Conservation (phyloP, 1,140 invertebrate genomes). For the Calliopsis andreniformis region DNA sequence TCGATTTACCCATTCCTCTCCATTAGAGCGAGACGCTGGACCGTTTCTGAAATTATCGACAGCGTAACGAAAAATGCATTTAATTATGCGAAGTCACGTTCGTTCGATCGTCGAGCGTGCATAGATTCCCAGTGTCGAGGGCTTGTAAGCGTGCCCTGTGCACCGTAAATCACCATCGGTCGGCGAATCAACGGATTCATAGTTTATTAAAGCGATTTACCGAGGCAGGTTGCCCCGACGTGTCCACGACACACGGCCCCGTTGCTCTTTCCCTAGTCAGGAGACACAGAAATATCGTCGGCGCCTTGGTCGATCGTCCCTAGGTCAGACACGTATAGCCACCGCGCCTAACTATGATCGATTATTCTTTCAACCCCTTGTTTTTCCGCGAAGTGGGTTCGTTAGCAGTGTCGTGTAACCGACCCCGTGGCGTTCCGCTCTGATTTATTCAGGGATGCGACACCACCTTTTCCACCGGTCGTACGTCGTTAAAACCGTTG, state of each 20-base stretch:
- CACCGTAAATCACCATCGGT: conserved; percentile 19
- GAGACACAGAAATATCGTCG: conserved; percentile 7
- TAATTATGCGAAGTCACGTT: conserved; percentile 22
- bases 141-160: background rate
- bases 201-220: conserved; percentile 41
- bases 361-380: conserved; percentile 67
- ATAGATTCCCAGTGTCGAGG: background rate
- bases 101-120: background rate
- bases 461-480: background rate
- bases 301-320: conserved; percentile 24
- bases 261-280: conserved; percentile 3
- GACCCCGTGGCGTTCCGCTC: conserved; percentile 6
- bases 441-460: conserved; percentile 53
- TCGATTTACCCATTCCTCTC: no score
- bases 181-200: conserved; percentile 28
- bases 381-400: conserved; percentile 49
- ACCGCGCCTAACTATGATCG: conserved; percentile 55
- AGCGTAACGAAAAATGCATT: conserved; percentile 13
- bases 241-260: background rate
- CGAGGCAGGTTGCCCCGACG: conserved; percentile 5
- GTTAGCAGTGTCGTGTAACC: conserved; percentile 45
- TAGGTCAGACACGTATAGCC: conserved; percentile 21
- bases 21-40: background rate
- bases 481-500: conserved; percentile 17
- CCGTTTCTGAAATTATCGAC: background rate